These are phyloP conservation scores for Balaenoptera acutorostrata DNA, from an alignment of 2,113 vertebrate species.

Conservation along the genomic window DNA sequence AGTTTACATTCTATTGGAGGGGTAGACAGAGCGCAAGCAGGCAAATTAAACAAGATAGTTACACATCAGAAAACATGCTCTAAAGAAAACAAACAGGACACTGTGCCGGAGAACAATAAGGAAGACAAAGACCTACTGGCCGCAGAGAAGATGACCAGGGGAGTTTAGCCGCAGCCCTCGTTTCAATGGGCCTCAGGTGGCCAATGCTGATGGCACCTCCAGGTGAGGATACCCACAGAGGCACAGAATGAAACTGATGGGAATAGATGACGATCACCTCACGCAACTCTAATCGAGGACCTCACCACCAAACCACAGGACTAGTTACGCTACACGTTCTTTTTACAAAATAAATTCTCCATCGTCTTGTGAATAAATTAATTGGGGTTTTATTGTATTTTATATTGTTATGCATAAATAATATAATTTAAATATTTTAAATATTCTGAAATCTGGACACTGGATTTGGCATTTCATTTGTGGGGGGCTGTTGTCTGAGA, in stretches of 20 bases:
- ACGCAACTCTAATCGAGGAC: accelerated
- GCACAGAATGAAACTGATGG: accelerated
- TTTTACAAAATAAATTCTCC: background rate
- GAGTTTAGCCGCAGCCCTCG: background rate
- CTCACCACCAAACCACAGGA: background rate
- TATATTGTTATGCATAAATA: background rate
- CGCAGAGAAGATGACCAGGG: too few relatives aligned
- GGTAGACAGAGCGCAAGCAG: background rate
- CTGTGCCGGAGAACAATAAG: background rate
- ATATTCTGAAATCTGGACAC: background rate
- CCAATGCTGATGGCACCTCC: background rate
- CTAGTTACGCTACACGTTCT: background rate
- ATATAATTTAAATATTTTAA: background rate
- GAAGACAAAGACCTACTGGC: background rate
- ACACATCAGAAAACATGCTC: background rate
- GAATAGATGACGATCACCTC: background rate
- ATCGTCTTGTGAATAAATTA: background rate
- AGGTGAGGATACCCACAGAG: background rate
- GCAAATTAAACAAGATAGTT: background rate
- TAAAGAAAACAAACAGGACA: background rate
- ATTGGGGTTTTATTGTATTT: background rate
- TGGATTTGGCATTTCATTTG: background rate
- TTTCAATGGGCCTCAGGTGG: background rate
- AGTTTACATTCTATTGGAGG: background rate
- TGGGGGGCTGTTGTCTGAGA: background rate